A percentile compares a stretch with the other conserved stretches of the same genome.
Evolutionary conservation across 2,113 vertebrate species (phyloP).

Genomic region (Psittacula cyanocephala): DNA sequence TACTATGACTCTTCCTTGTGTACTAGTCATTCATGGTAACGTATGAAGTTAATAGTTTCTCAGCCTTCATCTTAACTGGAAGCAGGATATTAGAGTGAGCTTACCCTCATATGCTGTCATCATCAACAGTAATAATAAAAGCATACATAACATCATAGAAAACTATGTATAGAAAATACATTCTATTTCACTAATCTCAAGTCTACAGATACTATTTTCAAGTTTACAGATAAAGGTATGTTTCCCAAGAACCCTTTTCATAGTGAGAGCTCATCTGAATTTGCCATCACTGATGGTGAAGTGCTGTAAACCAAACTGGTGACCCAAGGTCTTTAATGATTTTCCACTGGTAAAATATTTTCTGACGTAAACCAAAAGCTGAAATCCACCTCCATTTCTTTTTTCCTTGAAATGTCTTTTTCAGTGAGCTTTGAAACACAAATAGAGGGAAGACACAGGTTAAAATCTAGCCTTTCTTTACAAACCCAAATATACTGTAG

Average conservation of each 20-base stretch:
- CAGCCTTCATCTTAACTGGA: neutral
- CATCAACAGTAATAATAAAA: neutral
- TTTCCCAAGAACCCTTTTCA: neutral
- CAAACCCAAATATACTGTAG: neutral
- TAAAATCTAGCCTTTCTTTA: neutral
- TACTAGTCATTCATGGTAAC: neutral
- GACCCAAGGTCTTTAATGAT: neutral
- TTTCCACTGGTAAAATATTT: neutral
- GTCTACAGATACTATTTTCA: neutral
- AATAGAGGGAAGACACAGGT: neutral
- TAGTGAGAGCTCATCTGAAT: neutral
- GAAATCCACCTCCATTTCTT: neutral
- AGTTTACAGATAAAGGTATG: neutral
- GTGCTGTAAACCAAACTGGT: neutral
- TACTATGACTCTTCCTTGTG: neutral
- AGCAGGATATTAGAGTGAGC: neutral
- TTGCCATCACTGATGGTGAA: neutral
- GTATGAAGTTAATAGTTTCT: neutral
- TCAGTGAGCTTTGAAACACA: neutral
- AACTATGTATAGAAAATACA: neutral
- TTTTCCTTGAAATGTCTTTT: neutral
- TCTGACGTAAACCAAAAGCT: neutral
- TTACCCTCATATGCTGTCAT: neutral
- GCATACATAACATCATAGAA: neutral
- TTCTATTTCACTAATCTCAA: neutral